Conservation (phyloP, 2,113 vertebrate genomes). For the Ctenomys sociabilis region DNA sequence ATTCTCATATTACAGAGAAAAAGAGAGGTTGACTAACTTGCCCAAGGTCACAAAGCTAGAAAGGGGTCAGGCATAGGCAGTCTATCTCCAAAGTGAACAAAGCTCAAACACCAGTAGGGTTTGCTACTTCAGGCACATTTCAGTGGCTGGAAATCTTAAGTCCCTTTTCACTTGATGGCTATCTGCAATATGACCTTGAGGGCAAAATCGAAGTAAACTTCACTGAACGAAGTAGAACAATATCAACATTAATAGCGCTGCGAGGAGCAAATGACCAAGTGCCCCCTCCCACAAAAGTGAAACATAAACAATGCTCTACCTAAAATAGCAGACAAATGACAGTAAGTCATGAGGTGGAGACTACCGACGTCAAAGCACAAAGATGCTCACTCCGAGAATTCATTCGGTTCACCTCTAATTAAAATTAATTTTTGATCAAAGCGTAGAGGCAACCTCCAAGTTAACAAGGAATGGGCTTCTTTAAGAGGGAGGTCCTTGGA, state of each 20-base stretch:
- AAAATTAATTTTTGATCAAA: not conserved
- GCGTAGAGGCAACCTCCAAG: not conserved
- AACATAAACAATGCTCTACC: conserved; percentile 1
- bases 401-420: not conserved
- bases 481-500: not conserved
- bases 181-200: conserved; percentile 67
- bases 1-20: not conserved
- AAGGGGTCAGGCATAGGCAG: not conserved
- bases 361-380: not conserved
- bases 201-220: not conserved
- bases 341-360: no score
- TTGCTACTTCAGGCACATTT: not conserved
- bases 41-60: conserved; percentile 65
- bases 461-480: not conserved
- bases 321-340: not conserved
- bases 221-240: not conserved
- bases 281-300: not conserved
- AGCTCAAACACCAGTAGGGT: not conserved
- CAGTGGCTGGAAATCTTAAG: not conserved
- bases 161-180: not conserved
- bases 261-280: not conserved
- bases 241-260: not conserved
- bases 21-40: not conserved
- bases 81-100: not conserved
- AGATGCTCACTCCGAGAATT: not conserved